Conservation (phyloP, 2,797 vertebrate genomes). For the Channa striata region DNA sequence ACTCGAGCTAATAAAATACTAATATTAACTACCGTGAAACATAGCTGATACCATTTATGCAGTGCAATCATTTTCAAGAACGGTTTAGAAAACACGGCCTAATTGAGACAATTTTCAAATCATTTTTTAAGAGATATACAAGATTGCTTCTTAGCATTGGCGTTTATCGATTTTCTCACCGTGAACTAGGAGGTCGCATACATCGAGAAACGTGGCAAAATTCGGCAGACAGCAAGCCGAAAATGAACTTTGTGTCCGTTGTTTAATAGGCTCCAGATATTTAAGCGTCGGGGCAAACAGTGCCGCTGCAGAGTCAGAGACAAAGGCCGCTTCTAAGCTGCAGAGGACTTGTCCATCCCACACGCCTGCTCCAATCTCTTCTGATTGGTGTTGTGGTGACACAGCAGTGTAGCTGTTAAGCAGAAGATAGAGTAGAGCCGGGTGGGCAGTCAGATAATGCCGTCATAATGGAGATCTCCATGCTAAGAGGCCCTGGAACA, state of each 20-base stretch:
- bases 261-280: conserved; percentile 21
- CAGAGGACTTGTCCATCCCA: conserved; percentile 46
- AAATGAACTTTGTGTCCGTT: conserved; percentile 6
- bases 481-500: conserved; percentile 70
- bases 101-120: no score
- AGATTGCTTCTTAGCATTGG: conserved; percentile 13
- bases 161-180: conserved; percentile 14
- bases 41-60: neutral
- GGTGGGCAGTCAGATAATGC: conserved; percentile 63
- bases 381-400: conserved; percentile 62
- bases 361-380: conserved; percentile 54
- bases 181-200: neutral
- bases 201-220: conserved; percentile 3
- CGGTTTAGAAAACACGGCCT: neutral
- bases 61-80: conserved; percentile 16
- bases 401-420: conserved; percentile 57
- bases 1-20: conserved; percentile 22
- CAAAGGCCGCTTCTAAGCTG: conserved; percentile 20
- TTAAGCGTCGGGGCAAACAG: conserved; percentile 33
- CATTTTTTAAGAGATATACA: neutral
- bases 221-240: conserved; percentile 6
- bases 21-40: neutral
- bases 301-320: conserved; percentile 23
- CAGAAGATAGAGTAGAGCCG: conserved; percentile 54
- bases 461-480: conserved; percentile 72